Base-by-base conservation (phyloP, 2,888 invertebrate genomes). In the Heliconius aoede region DNA sequence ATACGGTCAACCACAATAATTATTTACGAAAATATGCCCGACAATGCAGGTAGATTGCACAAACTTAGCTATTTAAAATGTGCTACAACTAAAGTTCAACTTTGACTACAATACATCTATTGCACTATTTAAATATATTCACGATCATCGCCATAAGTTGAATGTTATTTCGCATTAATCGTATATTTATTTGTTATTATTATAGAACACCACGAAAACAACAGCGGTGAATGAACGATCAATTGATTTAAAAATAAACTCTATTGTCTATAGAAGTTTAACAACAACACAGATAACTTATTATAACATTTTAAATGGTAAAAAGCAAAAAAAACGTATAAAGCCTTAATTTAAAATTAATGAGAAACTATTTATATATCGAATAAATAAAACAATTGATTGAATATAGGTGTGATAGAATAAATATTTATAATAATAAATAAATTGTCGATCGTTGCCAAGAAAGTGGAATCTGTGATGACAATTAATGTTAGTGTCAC, bases 201-300 rank as follows among this genome's bases (percentile, higher is more conserved):
- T 91, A 89, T 91, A 91, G 88, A 91, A 91, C 93, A 93, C 93
- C 91, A 89, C 92, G 91, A 93, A 93, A 93, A 93, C 92, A 93
- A 91, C 92, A 91, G 93, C 93, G 93, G 94, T 94, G 94, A 93
- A 93, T 94, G 94, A 94, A 94, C 93, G 93, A 93, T 93, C 93
- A 86, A 86, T 86, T 92, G 91, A 92, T 89, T 90, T 89, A 89
- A 90, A 90, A 91, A 89, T 89, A 83, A 83, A 86, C 81, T n/a
- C 83, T 81, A 78, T 87, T 89, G 88, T 90, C 87, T 89, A 86
- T 90, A 88, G 85, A 79, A 82, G 84, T 81, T 86, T 88, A 88
- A 89, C 87, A 89, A 86, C 82, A 84, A 79, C 85, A 88, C 87
- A 84, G 88, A 77, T 84, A 82, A 71, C 67, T 79, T 46, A 73